Evolutionary conservation across 1,140 invertebrate species (phyloP), one percentile per base, ranked within the genome.

Genomic region (Wasmannia auropunctata): DNA sequence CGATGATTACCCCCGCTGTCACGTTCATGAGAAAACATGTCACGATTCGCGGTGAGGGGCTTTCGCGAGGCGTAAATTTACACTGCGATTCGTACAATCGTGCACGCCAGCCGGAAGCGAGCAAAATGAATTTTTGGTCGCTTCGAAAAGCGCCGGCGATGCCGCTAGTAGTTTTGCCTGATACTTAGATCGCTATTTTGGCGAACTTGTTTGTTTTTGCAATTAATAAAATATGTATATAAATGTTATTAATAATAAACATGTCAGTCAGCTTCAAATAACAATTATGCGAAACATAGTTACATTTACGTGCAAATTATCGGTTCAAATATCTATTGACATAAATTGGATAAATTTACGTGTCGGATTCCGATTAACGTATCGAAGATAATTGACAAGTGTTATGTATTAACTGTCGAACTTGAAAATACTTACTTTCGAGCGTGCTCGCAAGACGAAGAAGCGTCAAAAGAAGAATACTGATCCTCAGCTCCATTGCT

Each of bases 371-470:
- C n/a, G n/a, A n/a, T n/a, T 79, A 49, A 65, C n/a, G n/a, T n/a
- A 14, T 49, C 10, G 43, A n/a, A 49, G 8, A 25, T 25, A n/a
- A 11, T 10, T 65, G 22, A 67, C 16, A 7, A 58, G 3, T n/a
- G 25, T 63, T 31, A n/a, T n/a, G n/a, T n/a, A n/a, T n/a, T n/a
- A n/a, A n/a, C n/a, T n/a, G n/a, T n/a, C n/a, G n/a, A n/a, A n/a
- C n/a, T n/a, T n/a, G n/a, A n/a, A n/a, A n/a, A n/a, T 89, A 69
- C 91, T 92, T 90, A 92, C 91, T 91, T 84, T 92, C 88, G 37
- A 92, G 81, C 37, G 90, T 80, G 65, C 86, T 87, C 67, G 87
- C 86, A 28, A 92, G 89, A 62, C 90, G 90, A 62, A 92, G 88
- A 40, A 92, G 87, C 85, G 79, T 89, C 67, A 92, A 81, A 67